These are phyloP conservation scores for Gasterosteus aculeatus DNA, from an alignment of 2,113 vertebrate genomes.

Conservation along the genomic window DNA sequence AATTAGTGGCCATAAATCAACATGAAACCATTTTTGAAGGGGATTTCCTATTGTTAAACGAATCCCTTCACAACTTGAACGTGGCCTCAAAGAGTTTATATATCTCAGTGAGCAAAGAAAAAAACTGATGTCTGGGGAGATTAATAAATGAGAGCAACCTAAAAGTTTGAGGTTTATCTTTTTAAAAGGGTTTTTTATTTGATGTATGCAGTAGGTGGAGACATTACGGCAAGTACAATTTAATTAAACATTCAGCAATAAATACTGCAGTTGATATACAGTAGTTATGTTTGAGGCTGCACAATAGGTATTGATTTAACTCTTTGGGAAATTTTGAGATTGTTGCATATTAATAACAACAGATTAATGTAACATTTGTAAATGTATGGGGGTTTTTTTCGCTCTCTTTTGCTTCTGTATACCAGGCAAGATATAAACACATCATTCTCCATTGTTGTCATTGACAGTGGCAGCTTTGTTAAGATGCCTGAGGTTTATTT, in stretches of 20 bases:
- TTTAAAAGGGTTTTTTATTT: conserved; percentile 18
- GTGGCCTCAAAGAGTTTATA: too few species aligned
- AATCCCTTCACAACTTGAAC: conserved; percentile 39
- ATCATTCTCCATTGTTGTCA: neutral
- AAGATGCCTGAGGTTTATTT: neutral
- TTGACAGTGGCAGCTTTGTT: neutral
- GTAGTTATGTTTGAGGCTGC: neutral
- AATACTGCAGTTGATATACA: neutral
- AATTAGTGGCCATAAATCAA: conserved; percentile 67
- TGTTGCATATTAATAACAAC: too few species aligned
- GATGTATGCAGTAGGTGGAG: conserved; percentile 3
- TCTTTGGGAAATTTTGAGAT: neutral
- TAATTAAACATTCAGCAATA: conserved; percentile 3
- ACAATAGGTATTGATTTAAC: neutral
- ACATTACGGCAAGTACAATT: neutral
- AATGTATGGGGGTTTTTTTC: neutral
- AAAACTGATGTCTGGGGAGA: conserved; percentile 18
- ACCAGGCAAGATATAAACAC: neutral
- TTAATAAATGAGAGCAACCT: conserved; percentile 39
- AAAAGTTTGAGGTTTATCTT: conserved; percentile 8
- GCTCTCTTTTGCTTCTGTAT: neutral
- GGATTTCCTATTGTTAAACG: conserved; percentile 58
- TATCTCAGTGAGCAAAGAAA: neutral
- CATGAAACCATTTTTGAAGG: conserved; percentile 52
- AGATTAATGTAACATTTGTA: too few species aligned